Evolutionary conservation across 2,888 invertebrate genomes (phyloP), one percentile per base, ranked within the genome.

Genomic region (Aelia acuminata): DNA sequence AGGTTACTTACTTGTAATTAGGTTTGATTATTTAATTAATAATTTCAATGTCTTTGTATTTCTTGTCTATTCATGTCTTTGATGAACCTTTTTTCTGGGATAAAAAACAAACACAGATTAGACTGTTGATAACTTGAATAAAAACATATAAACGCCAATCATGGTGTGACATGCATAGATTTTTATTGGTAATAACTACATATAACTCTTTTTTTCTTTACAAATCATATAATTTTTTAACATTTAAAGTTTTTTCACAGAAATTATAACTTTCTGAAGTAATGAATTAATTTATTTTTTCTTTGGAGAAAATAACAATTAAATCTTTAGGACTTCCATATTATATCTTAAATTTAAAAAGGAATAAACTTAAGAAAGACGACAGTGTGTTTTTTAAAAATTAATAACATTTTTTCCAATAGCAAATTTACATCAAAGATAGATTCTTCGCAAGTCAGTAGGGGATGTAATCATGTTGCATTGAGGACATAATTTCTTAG

Each of bases 391-490:
- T 50, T 84, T 39, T 43, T 43, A 7, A 7, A n/a, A 84, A 80
- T 48, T 48, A 7, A 87, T 57, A 80, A 70, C 49, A 57, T 10
- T 26, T 57, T 57, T 57, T 18, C 13, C 13, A 57, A 57, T 3
- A 13, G 18, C 48, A 49, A n/a, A 20, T 70, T 49, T n/a, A 70
- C 47, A 75, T 95, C 94, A 98, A 95, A 98, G 96, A 92, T 97
- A 98, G 92, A 98, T 97, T 91, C 97, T 94, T 90, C 98, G 93
- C 88, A 98, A 93, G 93, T 98, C 97, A 88, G 96, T 94, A 0
- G 98, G 95, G 0, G 97, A 96, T 5, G 98, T 98, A 91, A 98
- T 98, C 92, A 97, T 96, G 93, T 97, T 98, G 92, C 98, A 98
- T 92, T 98, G 98, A 0, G 98, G 98, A 92, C 98, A 98, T 15